phyloP scores from a whole-genome alignment of 2,113 vertebrate species.

The Manacus vitellinus region DNA sequence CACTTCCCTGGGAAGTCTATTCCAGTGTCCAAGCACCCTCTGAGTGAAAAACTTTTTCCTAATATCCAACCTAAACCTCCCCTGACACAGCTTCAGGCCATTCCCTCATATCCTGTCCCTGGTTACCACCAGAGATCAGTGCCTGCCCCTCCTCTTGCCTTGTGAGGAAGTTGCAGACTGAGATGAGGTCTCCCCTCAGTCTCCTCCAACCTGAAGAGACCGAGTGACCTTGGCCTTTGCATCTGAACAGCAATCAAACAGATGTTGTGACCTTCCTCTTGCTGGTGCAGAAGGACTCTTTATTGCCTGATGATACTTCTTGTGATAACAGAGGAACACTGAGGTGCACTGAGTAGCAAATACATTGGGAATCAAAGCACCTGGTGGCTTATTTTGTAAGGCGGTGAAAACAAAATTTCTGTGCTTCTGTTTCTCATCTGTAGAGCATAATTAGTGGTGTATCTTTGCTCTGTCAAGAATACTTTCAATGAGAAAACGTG shows the following conservation, averaged over 20 bases:
- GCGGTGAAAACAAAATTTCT: not conserved
- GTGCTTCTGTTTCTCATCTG: not conserved
- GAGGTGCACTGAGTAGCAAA: not conserved
- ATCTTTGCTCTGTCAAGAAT: not conserved
- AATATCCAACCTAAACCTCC: not conserved
- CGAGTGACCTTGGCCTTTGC: not conserved
- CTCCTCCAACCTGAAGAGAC: not conserved
- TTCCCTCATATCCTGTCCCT: not conserved
- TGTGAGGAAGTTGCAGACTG: fast-evolving
- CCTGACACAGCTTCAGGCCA: fast-evolving
- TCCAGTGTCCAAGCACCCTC: fast-evolving
- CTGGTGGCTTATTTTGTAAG: not conserved
- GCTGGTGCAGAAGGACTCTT: not conserved
- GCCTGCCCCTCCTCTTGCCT: not conserved
- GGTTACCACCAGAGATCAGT: not conserved
- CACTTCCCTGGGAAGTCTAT: not conserved
- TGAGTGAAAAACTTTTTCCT: not conserved
- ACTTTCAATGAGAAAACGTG: not conserved
- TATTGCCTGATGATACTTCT: not conserved
- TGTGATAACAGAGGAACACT: not conserved
- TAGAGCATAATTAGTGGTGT: not conserved
- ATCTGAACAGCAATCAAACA: not conserved
- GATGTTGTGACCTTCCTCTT: not conserved
- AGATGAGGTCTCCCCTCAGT: not conserved
- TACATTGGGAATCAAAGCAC: not conserved